Conservation (phyloP, 2,113 vertebrate genomes). For the Cephalopholis sonnerati region DNA sequence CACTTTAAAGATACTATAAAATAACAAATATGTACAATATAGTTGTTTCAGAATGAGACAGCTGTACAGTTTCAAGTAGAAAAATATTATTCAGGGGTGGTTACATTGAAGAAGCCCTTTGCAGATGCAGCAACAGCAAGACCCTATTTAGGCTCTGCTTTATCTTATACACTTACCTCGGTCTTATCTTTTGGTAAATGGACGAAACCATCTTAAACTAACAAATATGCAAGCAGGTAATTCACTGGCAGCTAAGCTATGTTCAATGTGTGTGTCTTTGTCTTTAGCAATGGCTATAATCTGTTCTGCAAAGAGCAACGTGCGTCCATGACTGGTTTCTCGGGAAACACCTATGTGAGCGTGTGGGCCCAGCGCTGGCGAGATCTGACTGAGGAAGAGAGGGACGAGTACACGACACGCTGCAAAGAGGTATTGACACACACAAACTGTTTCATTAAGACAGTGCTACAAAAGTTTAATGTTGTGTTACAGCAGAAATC, state of each 20-base stretch:
- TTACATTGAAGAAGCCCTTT: neutral
- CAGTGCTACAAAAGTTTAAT: neutral
- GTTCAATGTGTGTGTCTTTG: conserved; percentile 21
- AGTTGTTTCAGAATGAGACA: too few relatives aligned
- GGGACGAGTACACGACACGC: neutral
- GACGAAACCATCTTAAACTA: neutral
- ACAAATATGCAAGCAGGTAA: neutral
- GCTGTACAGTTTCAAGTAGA: too few relatives aligned
- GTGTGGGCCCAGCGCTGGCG: conserved; percentile 45
- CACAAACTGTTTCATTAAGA: neutral
- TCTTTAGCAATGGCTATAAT: conserved; percentile 48
- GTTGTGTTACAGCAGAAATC: neutral
- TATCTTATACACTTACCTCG: neutral
- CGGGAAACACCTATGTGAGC: accelerated
- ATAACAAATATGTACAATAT: too few relatives aligned
- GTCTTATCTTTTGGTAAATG: neutral
- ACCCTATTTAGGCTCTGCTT: neutral
- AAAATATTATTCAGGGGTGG: too few relatives aligned
- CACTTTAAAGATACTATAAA: too few relatives aligned
- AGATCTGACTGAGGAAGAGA: conserved; percentile 5
- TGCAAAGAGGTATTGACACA: conserved; percentile 36
- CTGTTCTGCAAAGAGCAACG: conserved; percentile 60
- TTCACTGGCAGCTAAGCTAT: neutral
- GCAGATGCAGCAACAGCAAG: neutral
- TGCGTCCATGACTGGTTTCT: accelerated